These are phyloP conservation scores for Enteromius viviparus DNA, from an alignment of 2,797 vertebrate species.

Conservation along the genomic window DNA sequence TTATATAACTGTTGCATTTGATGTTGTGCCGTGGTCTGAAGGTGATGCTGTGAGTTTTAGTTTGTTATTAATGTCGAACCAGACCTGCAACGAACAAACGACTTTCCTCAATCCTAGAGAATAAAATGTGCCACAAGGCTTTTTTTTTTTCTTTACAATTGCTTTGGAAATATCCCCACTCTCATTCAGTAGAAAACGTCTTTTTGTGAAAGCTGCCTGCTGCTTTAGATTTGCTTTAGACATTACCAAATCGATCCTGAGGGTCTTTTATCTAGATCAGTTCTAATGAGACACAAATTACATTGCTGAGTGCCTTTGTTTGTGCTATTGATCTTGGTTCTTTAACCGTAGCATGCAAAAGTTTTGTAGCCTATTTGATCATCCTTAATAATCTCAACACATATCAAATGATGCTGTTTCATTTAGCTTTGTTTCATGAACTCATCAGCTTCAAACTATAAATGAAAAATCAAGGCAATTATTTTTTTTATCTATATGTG, in stretches of 20 bases:
- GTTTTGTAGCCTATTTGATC: slow-evolving; percentile 20
- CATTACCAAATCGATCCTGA: not conserved
- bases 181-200: not conserved
- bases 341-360: slow-evolving; percentile 41
- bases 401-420: not conserved
- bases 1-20: slow-evolving; percentile 30
- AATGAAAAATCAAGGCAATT: not conserved
- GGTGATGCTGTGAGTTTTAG: slow-evolving; percentile 35
- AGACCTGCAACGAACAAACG: not conserved
- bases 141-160: not conserved
- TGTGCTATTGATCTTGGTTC: slow-evolving; percentile 32
- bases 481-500: not conserved
- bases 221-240: not conserved
- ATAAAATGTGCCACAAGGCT: not conserved
- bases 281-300: not conserved
- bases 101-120: not conserved
- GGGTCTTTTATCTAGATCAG: not conserved
- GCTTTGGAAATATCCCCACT: not conserved
- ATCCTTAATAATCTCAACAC: not conserved
- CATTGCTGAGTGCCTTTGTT: slow-evolving; percentile 52
- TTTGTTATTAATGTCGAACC: slow-evolving; percentile 32
- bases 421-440: not conserved
- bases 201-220: not conserved
- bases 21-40: slow-evolving; percentile 38
- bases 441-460: not conserved